phyloP scores from a whole-genome alignment of 23 tunicate species.

The Ciona savignyi region DNA sequence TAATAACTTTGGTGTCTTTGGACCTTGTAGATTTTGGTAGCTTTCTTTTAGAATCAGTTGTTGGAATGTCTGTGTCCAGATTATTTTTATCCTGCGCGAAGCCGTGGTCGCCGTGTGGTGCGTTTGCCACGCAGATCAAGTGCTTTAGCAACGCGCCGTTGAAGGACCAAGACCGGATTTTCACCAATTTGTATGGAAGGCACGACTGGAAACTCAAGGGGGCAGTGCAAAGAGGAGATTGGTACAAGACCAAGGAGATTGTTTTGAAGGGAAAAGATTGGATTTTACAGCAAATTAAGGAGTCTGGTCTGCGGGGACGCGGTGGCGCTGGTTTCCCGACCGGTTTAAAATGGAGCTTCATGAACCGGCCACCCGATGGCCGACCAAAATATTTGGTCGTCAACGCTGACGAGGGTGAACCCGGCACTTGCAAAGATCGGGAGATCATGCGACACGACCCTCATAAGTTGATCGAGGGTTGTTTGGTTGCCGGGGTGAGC shows the following conservation, averaged over 20 bases:
- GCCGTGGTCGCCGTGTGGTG: not conserved
- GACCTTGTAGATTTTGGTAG: no score
- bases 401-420: constrained; percentile 99
- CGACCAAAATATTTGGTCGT: constrained; percentile 96
- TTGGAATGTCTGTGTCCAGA: no score
- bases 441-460: constrained; percentile 99
- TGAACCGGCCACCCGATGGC: constrained; percentile 89
- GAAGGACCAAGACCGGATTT: constrained; percentile 94
- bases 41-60: no score
- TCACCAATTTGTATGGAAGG: constrained; percentile 91
- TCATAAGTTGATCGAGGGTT: constrained; percentile 90
- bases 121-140: not conserved
- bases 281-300: constrained; percentile 87
- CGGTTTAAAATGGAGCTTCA: constrained; percentile 97
- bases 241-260: constrained; percentile 97
- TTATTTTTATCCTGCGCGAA: no score
- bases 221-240: constrained; percentile 80
- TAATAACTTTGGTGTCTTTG: no score
- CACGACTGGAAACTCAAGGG: constrained; percentile 98
- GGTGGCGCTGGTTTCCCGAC: constrained; percentile 99
- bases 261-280: constrained; percentile 73
- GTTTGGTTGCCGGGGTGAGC: constrained; percentile 81
- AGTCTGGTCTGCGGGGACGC: constrained; percentile 90
- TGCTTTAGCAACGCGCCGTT: constrained; percentile 70
- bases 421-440: constrained; percentile 97